Evolutionary conservation across 2,888 invertebrate species (phyloP).

Genomic region (Erebia palarica): DNA sequence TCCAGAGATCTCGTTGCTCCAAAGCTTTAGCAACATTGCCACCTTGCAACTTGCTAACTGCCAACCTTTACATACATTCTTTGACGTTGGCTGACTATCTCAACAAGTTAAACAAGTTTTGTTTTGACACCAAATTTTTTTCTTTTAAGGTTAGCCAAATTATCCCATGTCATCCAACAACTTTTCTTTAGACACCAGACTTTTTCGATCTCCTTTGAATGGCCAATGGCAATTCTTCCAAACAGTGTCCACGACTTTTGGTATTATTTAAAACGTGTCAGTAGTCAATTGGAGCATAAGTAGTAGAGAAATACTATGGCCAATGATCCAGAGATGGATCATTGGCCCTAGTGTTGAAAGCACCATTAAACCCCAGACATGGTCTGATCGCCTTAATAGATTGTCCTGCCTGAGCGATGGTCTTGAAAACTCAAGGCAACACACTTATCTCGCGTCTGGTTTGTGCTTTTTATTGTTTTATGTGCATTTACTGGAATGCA

Average conservation of each 20-base stretch:
- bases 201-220: neutral
- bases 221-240: neutral
- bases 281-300: neutral
- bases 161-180: neutral
- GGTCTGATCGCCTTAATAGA: conserved; percentile 19
- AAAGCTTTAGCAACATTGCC: neutral
- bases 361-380: conserved; percentile 11
- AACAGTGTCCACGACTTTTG: neutral
- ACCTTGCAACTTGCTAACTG: neutral
- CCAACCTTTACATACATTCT: neutral
- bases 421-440: conserved; percentile 31
- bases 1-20: neutral
- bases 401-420: conserved; percentile 24
- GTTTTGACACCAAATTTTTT: neutral
- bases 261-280: neutral
- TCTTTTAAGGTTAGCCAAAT: neutral
- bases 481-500: neutral
- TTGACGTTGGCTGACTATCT: neutral
- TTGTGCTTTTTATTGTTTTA: conserved; percentile 16
- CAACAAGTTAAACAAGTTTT: neutral
- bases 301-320: neutral
- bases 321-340: conserved; percentile 9
- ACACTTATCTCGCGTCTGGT: conserved; percentile 15
- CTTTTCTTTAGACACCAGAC: neutral
- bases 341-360: too few species aligned